phyloP scores from a whole-genome alignment of 2,113 vertebrate species.

The Columba janthina region DNA sequence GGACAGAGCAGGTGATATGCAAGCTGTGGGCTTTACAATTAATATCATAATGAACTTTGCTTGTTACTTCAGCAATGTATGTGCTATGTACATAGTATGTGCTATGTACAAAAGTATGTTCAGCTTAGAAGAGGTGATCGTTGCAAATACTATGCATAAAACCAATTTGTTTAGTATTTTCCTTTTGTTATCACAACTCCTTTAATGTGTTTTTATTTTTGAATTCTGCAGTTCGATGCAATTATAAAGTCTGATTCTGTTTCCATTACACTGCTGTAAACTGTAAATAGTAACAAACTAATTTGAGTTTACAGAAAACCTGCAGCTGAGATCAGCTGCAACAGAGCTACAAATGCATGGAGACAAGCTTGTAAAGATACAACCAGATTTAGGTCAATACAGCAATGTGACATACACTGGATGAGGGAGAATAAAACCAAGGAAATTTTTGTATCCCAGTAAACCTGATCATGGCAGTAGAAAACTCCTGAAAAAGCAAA shows the following conservation, averaged over 20 bases:
- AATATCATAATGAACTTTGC: neutral
- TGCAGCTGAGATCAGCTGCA: neutral
- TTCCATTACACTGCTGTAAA: neutral
- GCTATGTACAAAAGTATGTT: neutral
- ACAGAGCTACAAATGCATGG: neutral
- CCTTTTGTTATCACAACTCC: neutral
- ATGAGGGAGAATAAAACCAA: constrained; percentile 6
- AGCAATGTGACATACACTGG: neutral
- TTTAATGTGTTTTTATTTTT: neutral
- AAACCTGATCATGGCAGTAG: neutral
- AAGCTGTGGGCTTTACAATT: neutral
- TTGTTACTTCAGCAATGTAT: neutral
- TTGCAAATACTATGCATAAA: neutral
- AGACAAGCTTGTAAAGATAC: neutral
- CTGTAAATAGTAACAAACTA: neutral
- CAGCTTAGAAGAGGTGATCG: neutral
- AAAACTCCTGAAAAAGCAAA: constrained; percentile 30
- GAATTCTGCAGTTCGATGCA: neutral
- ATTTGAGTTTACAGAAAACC: neutral
- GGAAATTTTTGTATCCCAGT: neutral
- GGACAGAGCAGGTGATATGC: neutral
- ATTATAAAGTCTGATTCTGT: neutral
- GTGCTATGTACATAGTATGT: no score
- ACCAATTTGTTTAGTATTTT: neutral
- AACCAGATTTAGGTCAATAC: neutral